Evolutionary conservation across 2,113 vertebrate species (phyloP).

Genomic region (Pelmatolapia mariae): DNA sequence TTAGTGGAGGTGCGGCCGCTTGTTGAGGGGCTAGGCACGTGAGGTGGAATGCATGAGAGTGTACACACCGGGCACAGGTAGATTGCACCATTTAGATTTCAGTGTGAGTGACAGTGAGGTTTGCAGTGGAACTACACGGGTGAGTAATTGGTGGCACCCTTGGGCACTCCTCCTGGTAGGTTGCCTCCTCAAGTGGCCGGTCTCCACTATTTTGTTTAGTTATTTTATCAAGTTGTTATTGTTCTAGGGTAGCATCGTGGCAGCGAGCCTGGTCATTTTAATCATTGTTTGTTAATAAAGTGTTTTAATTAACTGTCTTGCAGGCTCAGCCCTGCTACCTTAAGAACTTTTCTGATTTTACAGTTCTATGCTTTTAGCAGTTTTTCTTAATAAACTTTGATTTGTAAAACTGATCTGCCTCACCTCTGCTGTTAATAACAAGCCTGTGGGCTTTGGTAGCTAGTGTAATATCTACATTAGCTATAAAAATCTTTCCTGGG

Average conservation of each 20-base stretch:
- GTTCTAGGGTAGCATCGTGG: neutral
- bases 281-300: neutral
- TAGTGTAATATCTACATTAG: neutral
- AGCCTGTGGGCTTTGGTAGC: neutral
- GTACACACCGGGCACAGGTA: neutral
- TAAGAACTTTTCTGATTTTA: neutral
- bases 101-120: neutral
- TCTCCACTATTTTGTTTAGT: neutral
- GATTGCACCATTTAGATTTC: neutral
- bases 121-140: neutral
- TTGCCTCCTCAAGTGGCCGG: neutral
- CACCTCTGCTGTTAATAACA: neutral
- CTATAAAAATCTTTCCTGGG: neutral
- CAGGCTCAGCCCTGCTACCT: neutral
- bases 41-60: neutral
- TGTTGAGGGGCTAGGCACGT: neutral
- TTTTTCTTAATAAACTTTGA: neutral
- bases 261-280: neutral
- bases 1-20: fast-evolving
- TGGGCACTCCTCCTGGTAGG: neutral
- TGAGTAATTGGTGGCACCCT: neutral
- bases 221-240: neutral
- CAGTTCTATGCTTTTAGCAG: neutral
- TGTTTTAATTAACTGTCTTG: neutral
- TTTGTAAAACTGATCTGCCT: neutral